These are phyloP conservation scores for Elephantulus edwardii DNA, from an alignment of 2,113 vertebrate genomes.

Conservation along the genomic window DNA sequence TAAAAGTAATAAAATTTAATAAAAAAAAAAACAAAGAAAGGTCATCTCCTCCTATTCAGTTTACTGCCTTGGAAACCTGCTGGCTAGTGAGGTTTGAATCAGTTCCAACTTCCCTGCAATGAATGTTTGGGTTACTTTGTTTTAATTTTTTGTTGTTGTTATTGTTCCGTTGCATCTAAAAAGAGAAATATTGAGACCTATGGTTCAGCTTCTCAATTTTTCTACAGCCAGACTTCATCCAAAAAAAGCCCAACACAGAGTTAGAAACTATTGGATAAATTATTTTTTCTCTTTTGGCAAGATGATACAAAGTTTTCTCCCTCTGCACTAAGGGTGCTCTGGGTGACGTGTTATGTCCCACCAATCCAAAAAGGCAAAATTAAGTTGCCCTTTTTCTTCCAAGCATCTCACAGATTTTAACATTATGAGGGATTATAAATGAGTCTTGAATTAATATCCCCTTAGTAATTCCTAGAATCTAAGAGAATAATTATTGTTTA, in stretches of 20 bases:
- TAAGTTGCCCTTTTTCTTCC: not conserved
- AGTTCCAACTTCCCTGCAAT: too few species aligned
- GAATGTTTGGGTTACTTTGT: too few species aligned
- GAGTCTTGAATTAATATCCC: not conserved
- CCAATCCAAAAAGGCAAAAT: not conserved
- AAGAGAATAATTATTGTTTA: not conserved
- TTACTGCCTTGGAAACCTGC: too few species aligned
- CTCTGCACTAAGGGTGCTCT: not conserved
- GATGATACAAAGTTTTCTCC: not conserved
- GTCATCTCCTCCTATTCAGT: too few species aligned
- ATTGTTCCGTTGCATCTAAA: too few species aligned
- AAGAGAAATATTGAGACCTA: not conserved
- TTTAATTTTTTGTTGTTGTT: too few species aligned
- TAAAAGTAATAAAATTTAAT: too few species aligned
- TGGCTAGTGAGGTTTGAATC: too few species aligned
- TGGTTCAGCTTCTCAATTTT: not conserved
- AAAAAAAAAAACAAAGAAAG: too few species aligned
- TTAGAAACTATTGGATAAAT: not conserved
- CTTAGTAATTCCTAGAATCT: not conserved
- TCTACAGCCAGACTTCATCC: not conserved
- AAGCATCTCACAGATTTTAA: not conserved
- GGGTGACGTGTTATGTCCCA: fast-evolving
- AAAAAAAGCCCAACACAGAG: not conserved
- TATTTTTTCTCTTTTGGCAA: not conserved
- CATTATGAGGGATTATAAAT: not conserved